Percentiles rank a stretch among this genome's conserved stretches.
Conservation (phyloP, 2,797 vertebrate genomes). For the Cuculus canorus region DNA sequence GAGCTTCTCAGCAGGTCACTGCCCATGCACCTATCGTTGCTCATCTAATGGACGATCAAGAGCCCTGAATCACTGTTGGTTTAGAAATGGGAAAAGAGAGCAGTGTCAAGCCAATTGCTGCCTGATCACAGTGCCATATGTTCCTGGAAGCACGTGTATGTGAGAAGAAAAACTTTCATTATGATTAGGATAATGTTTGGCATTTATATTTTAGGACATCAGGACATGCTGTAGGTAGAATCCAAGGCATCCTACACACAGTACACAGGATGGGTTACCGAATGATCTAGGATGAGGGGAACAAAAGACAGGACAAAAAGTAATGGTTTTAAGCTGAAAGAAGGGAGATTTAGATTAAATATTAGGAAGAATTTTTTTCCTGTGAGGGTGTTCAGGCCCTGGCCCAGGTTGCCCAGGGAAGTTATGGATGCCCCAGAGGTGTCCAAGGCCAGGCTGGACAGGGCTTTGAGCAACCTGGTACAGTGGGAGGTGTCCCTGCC, state of each 20-base stretch:
- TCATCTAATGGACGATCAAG: background rate
- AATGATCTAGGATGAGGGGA: background rate
- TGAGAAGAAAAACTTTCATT: background rate
- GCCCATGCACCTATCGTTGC: background rate
- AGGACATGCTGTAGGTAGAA: background rate
- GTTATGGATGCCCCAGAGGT: too few relatives aligned
- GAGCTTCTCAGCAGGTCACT: background rate
- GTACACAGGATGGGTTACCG: background rate
- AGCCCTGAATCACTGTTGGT: background rate
- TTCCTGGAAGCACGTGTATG: background rate
- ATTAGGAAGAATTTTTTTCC: too few relatives aligned
- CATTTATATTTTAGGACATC: background rate
- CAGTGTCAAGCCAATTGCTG: background rate
- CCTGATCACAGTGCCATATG: rapidly evolving
- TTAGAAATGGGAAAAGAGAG: background rate
- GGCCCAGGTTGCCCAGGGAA: too few relatives aligned
- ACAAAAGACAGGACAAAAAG: too few relatives aligned
- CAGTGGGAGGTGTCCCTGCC: too few relatives aligned
- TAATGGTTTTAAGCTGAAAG: too few relatives aligned
- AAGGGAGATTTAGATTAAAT: too few relatives aligned
- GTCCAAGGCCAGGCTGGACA: too few relatives aligned
- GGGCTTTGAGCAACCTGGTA: too few relatives aligned
- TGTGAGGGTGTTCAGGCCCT: too few relatives aligned
- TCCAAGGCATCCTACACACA: background rate
- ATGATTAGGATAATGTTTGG: background rate